Percentiles rank a stretch among this genome's conserved stretches.
These are phyloP conservation scores for Apodemus speciosus DNA, from an alignment of 2,113 vertebrate species.

Conservation along the genomic window DNA sequence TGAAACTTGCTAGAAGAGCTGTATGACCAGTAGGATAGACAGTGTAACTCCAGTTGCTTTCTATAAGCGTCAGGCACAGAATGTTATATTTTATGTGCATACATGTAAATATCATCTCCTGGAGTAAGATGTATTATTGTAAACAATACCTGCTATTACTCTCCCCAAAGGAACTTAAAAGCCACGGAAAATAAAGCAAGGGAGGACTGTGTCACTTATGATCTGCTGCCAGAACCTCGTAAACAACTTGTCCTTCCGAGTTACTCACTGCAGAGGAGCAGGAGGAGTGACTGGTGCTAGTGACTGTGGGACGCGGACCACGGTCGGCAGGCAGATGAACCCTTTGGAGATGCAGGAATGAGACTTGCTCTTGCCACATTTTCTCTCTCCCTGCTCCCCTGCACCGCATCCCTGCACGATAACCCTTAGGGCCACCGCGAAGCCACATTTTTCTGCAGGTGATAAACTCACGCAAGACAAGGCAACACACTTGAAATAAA, in stretches of 20 bases:
- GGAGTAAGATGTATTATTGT: conserved; percentile 28
- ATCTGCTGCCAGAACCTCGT: conserved; percentile 7
- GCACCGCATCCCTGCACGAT: background rate
- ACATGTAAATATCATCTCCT: background rate
- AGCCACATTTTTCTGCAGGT: conserved; percentile 3
- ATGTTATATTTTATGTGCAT: background rate
- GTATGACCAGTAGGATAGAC: background rate
- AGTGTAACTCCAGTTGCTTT: background rate
- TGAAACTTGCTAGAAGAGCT: conserved; percentile 11
- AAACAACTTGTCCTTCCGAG: conserved; percentile 3
- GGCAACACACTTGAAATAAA: background rate
- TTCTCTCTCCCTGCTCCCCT: background rate
- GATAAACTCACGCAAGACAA: background rate
- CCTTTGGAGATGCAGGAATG: background rate
- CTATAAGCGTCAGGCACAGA: background rate
- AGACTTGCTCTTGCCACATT: conserved; percentile 37
- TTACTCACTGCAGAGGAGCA: conserved; percentile 15
- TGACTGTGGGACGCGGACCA: background rate
- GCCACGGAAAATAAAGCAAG: conserved; percentile 60
- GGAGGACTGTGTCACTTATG: conserved; percentile 22
- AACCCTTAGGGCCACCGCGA: background rate
- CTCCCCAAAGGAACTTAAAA: conserved; percentile 45
- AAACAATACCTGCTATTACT: conserved; percentile 34
- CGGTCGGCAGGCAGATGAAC: background rate
- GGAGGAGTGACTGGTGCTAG: conserved; percentile 13